These are phyloP conservation scores for Podarcis cretensis DNA, from an alignment of 2,113 vertebrate genomes.

Conservation along the genomic window DNA sequence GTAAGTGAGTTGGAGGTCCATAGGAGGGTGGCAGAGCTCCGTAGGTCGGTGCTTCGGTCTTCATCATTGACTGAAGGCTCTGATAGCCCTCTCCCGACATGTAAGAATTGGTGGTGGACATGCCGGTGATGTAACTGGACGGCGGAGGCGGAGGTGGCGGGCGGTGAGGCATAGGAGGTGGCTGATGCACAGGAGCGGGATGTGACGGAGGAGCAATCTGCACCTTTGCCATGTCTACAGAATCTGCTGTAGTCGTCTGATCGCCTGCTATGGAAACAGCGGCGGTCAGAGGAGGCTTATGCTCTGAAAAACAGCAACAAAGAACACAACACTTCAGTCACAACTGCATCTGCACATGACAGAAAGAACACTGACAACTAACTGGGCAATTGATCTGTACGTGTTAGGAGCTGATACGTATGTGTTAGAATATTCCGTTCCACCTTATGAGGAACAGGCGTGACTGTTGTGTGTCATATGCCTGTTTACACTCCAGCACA, in stretches of 20 bases:
- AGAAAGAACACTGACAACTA: neutral
- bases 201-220: constrained; percentile 90
- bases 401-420: too few species aligned
- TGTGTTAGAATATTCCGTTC: too few species aligned
- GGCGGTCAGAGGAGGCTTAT: constrained; percentile 83
- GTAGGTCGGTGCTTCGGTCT: constrained; percentile 91
- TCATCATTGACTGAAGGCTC: constrained; percentile 97
- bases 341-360: neutral
- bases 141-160: constrained; percentile 89
- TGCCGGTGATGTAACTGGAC: constrained; percentile 90
- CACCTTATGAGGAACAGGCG: too few species aligned
- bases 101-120: constrained; percentile 96
- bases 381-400: too few species aligned
- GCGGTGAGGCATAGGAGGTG: constrained; percentile 90
- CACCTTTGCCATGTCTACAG: constrained; percentile 83
- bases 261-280: constrained; percentile 82
- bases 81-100: constrained; percentile 97
- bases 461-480: too few species aligned
- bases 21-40: constrained; percentile 88
- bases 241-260: constrained; percentile 73
- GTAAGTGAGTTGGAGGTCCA: constrained; percentile 84
- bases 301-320: constrained; percentile 76
- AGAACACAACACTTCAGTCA: neutral
- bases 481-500: too few species aligned
- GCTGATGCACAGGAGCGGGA: constrained; percentile 88